Base-by-base conservation (phyloP, 2,888 invertebrate species). In the Aleiodes leptofemur region DNA sequence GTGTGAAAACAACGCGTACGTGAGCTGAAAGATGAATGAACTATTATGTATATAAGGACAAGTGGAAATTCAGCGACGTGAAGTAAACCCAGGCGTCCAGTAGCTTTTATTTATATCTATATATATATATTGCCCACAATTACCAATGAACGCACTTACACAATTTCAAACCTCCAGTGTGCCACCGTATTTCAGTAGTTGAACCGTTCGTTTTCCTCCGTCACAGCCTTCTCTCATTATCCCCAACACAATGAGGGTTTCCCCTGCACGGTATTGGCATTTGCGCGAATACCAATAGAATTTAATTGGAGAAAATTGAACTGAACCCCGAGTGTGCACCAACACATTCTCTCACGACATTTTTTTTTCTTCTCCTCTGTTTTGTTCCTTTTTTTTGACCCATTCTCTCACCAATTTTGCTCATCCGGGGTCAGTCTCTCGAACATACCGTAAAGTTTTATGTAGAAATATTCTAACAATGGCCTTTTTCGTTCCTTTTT, bases 261-360 rank as follows among this genome's bases (percentile, higher is more conserved):
- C 69, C 80, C 80, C 79, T 82, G 82, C 84, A 82, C 84, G 86
- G 86, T 87, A 88, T 88, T 88, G 88, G 87, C 86, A 86, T 87
- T 87, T 84, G 83, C 84, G 83, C 83, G 82, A 87, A 88, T 88
- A 86, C 87, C 88, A 84, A 88, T 88, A 84, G 87, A 88, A 88
- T 88, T 87, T 88, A 88, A 88, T 88, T 87, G 87, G 86, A 86
- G 86, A 84, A 86, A 85, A 85, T 87, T 82, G 85, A 81, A 81
- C 72, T 56, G 38, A 72, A 53, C 31, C 31, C 55, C 56, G 55
- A 51, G 69, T 51, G 43, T 38, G 53, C 59, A 34, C 43, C 11
- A 43, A 55, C 23, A 34, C 55, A n/a, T 29, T 56, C 43, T 2
- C 57, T 43, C 29, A 59, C 29, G 34, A 43, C 43, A 43, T 43